Percentiles rank a stretch among this genome's conserved stretches.
phyloP scores from a whole-genome alignment of 2,113 vertebrate genomes.

The Halcyon senegalensis region DNA sequence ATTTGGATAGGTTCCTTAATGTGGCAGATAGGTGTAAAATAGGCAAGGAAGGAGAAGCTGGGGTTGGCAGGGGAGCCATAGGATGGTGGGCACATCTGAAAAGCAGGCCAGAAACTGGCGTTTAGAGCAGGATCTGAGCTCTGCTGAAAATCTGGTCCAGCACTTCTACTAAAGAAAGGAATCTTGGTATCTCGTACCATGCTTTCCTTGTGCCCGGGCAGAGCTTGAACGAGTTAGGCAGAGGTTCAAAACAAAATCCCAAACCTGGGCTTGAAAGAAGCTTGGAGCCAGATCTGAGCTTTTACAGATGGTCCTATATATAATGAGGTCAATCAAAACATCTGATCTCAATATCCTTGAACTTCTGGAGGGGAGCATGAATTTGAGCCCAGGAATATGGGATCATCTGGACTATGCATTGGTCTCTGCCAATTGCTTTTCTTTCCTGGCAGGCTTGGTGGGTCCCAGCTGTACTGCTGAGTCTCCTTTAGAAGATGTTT shows the following conservation, averaged over 20 bases:
- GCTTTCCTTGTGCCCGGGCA: constrained; percentile 34
- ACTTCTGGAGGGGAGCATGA: constrained; percentile 9
- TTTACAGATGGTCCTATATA: constrained; percentile 36
- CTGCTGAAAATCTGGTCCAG: neutral
- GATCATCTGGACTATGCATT: constrained; percentile 13
- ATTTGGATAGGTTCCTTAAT: neutral
- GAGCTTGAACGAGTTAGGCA: neutral
- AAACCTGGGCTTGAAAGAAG: constrained; percentile 1
- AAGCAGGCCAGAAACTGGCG: neutral
- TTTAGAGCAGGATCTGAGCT: neutral
- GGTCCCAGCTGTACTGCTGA: neutral
- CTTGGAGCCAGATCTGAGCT: constrained; percentile 49
- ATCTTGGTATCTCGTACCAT: neutral
- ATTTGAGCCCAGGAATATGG: constrained; percentile 17
- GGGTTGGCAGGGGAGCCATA: neutral
- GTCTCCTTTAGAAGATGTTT: constrained; percentile 13
- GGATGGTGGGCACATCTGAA: neutral
- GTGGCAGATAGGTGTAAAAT: neutral
- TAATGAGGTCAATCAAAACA: constrained; percentile 60
- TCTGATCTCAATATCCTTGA: constrained; percentile 55
- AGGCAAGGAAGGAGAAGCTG: neutral
- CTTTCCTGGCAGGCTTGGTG: constrained; percentile 15
- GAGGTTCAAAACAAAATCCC: constrained; percentile 37
- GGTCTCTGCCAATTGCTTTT: constrained; percentile 18
- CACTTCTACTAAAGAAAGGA: neutral